Evolutionary conservation across 2,888 invertebrate genomes (phyloP), one percentile per base, ranked within the genome.

Genomic region (Drosophila vallismaia): DNA sequence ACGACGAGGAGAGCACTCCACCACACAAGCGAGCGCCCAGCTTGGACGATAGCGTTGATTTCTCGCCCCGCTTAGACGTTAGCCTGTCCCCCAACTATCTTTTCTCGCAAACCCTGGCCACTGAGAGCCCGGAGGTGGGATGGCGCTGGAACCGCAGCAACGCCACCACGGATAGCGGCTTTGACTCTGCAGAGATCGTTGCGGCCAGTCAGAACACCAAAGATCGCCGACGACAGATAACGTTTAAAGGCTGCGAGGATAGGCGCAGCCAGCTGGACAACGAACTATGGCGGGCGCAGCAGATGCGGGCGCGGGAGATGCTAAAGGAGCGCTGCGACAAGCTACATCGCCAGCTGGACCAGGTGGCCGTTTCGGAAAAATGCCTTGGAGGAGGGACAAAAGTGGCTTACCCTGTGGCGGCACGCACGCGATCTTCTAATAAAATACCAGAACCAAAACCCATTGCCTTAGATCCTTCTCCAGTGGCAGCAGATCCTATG

Each of bases 81-180:
- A 87, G 88, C 28, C 79, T 86, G 19, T 91, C 91, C 3, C 91
- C 90, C 5, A 79, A 77, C 29, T 79, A 79, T 7, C 54, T 88
- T 5, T 81, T 89, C n/a, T 90, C 90, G 0, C 90, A 91, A 46
- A 89, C 91, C 0, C 69, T 90, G 51, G 77, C 83, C 5, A 85
- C 80, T 10, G 86, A 90, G 44, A 91, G 91, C 56, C 91, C 91
- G 0, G 91, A 91, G 28, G 90, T 91, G 2, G 82, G 89, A 4
- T 91, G 91, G 91, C 88, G 83, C 24, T 91, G 91, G 91, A 86
- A 79, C 9, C 77, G 75, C 0, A 75, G 69, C 12, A 71, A 63
- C 36, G 74, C 79, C 0, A 79, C 78, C 1, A 81, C 82, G 0
- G 89, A 90, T 45, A 88, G 87, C 9, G 88, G 88, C 29, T 88